Base-by-base conservation (phyloP, 2,888 invertebrate species). In the Platycnemis pennipes region DNA sequence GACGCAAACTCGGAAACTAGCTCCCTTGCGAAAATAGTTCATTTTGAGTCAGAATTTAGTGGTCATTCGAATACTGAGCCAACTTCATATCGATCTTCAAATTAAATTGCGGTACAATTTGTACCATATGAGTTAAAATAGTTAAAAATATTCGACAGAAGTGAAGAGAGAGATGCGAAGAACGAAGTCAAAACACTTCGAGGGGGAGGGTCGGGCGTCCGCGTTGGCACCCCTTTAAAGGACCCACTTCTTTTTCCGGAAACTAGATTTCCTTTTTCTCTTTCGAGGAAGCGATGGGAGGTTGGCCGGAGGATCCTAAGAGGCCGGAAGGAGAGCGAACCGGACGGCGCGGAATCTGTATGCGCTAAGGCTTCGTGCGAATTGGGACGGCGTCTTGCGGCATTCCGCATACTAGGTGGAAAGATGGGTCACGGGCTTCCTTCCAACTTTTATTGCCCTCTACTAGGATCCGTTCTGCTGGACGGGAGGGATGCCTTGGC, bases 371-470 rank as follows among this genome's bases (percentile, higher is more conserved):
- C 37, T 37, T 77, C 37, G 77, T 13, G 77, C 77, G 63, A 63
- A 91, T 26, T 63, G 63, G 91, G 91, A 44, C 91, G 91, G 91
- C 91, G 45, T 44, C 91, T 69, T 91, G 91, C 91, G 63, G 91
- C 44, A 91, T 63, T 91, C 91, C 91, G 91, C 91, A 91, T 89
- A 89, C 53, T 26, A 53, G 88, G 49, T n/a, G 89, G 49, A 22
- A 0, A 77, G 77, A 89, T 89, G 31, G 56, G 56, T 91, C 31
- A 37, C 13, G 91, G 91, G 91, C 91, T 91, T 63, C 56, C 16
- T 91, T 63, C 91, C 91, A 91, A 91, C 56, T 63, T 63, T 91
- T 91, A 91, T 91, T 91, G 56, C 77, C 91, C n/a, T 87, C 45
- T 87, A 45, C 44, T 63, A 42, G 91, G 16, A 63, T 63, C 44